Percentiles rank a stretch among this genome's conserved stretches.
Evolutionary conservation across 2,888 invertebrate genomes (phyloP).

Genomic region (Eilema sororculum): DNA sequence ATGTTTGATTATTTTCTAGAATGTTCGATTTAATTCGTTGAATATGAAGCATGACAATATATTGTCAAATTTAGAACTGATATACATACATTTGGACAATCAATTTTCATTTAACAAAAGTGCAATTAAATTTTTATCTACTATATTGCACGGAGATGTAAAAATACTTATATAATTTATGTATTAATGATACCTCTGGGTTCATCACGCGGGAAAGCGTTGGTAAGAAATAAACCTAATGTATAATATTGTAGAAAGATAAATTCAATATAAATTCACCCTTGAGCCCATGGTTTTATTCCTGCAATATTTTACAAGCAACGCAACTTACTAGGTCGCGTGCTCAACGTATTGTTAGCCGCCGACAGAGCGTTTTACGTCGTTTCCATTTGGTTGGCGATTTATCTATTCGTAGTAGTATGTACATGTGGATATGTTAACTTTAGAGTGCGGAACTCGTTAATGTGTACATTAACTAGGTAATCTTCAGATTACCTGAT

Average conservation of each 20-base stretch:
- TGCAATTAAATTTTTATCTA: slow-evolving; percentile 70
- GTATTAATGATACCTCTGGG: slow-evolving; percentile 46
- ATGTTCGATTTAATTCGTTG: slow-evolving; percentile 35
- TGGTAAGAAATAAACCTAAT: slow-evolving; percentile 71
- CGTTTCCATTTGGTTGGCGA: too few relatives aligned
- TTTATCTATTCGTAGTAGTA: too few relatives aligned
- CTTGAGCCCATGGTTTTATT: slow-evolving; percentile 66
- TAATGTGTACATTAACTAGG: too few relatives aligned
- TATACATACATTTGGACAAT: slow-evolving; percentile 46
- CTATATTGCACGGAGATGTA: slow-evolving; percentile 63
- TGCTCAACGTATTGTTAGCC: too few relatives aligned
- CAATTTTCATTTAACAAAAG: slow-evolving; percentile 62
- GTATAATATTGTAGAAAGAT: slow-evolving; percentile 84
- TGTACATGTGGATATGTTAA: too few relatives aligned
- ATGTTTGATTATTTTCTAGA: slow-evolving; percentile 47
- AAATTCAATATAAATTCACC: slow-evolving; percentile 86
- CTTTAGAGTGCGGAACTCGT: too few relatives aligned
- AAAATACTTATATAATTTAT: slow-evolving; percentile 54
- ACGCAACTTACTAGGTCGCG: background rate
- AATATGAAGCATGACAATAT: slow-evolving; percentile 38
- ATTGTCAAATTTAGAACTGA: slow-evolving; percentile 44
- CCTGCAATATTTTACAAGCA: slow-evolving; percentile 7
- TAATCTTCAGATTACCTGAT: too few relatives aligned
- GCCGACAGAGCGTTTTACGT: too few relatives aligned
- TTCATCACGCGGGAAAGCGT: slow-evolving; percentile 57